These are phyloP conservation scores for Nomada goodeniana DNA, from an alignment of 2,888 invertebrate genomes.

Conservation along the genomic window DNA sequence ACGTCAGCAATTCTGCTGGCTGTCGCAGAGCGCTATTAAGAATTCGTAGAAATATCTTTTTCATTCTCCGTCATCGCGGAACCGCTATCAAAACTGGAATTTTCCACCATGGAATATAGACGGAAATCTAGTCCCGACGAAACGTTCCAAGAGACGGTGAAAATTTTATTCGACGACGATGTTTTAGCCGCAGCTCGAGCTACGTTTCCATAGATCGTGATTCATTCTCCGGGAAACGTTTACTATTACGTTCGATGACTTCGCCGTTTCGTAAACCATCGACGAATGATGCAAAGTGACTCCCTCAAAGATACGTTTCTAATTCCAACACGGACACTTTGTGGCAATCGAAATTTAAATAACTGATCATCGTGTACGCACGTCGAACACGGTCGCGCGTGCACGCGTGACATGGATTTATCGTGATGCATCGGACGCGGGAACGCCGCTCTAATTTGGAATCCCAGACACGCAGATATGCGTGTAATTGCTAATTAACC, in stretches of 20 bases:
- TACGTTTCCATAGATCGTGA: neutral
- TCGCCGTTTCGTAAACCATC: constrained; percentile 7
- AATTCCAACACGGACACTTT: neutral
- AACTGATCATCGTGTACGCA: constrained; percentile 30
- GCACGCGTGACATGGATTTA: constrained; percentile 40
- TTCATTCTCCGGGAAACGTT: neutral
- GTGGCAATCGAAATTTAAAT: constrained; percentile 33
- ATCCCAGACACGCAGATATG: constrained; percentile 65
- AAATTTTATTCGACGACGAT: constrained; percentile 18
- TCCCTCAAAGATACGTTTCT: constrained; percentile 5
- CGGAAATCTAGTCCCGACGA: neutral
- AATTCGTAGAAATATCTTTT: no score
- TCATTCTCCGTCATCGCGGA: no score
- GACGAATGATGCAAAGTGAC: neutral
- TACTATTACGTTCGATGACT: constrained; percentile 7
- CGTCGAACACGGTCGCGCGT: constrained; percentile 5
- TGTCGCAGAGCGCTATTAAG: no score
- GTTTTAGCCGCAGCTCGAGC: neutral
- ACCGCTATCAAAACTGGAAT: neutral
- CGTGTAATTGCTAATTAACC: constrained; percentile 64
- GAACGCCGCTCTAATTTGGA: constrained; percentile 60
- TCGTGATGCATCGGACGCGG: constrained; percentile 55
- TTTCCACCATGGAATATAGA: neutral
- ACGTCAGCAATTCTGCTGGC: no score
- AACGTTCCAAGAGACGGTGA: neutral